phyloP scores from a whole-genome alignment of 2,888 invertebrate genomes.

The Rhabditoides inermis region DNA sequence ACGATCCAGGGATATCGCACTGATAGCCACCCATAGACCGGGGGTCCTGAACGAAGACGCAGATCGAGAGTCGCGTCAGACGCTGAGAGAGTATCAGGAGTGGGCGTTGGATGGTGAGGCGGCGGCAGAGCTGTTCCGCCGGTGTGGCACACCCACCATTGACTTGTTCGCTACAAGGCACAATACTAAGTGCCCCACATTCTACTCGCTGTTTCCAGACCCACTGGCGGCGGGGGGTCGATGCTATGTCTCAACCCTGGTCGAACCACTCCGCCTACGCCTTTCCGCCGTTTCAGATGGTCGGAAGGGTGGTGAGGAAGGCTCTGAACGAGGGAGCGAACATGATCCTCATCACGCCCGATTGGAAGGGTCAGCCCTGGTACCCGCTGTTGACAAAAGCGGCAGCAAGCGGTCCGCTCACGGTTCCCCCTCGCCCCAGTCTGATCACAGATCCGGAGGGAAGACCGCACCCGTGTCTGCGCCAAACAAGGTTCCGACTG shows the following conservation, averaged over 20 bases:
- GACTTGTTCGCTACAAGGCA: not conserved
- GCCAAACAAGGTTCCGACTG: not conserved
- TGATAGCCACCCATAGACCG: too few relatives aligned
- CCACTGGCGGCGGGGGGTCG: not conserved
- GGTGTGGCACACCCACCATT: not conserved
- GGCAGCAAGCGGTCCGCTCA: not conserved
- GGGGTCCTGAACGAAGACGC: too few relatives aligned
- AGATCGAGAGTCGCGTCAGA: too few relatives aligned
- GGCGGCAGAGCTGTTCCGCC: too few relatives aligned
- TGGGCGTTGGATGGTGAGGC: too few relatives aligned
- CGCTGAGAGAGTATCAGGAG: too few relatives aligned
- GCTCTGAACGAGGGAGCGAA: not conserved
- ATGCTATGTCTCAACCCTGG: not conserved
- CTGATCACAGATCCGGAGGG: not conserved
- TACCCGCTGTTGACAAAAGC: not conserved
- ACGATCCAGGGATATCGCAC: too few relatives aligned
- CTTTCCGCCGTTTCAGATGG: conserved; percentile 3
- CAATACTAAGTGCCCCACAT: not conserved
- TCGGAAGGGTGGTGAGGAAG: too few relatives aligned
- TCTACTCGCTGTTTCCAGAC: not conserved
- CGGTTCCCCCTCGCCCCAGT: not conserved
- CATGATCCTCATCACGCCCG: not conserved
- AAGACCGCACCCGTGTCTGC: not conserved
- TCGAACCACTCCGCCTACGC: conserved; percentile 1
- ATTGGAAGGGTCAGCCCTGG: not conserved